Evolutionary conservation across 2,797 vertebrate species (phyloP).

Genomic region (Periparus ater): DNA sequence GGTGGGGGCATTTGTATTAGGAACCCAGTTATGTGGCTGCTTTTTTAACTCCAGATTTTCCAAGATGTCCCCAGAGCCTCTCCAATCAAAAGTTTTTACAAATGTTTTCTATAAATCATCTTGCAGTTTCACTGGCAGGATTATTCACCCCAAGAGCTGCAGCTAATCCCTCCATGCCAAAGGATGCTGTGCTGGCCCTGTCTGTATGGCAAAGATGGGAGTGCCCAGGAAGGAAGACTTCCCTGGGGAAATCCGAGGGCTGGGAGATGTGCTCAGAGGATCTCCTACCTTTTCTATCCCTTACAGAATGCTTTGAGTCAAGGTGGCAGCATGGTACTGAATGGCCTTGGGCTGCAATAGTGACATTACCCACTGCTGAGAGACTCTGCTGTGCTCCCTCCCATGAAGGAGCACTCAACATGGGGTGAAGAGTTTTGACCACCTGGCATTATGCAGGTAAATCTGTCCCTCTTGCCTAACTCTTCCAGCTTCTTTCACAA

Average conservation of each 20-base stretch:
- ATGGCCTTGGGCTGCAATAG: neutral
- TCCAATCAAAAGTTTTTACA: neutral
- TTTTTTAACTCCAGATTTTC: neutral
- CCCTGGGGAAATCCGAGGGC: neutral
- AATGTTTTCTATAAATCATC: neutral
- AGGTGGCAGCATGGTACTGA: neutral
- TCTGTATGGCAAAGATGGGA: neutral
- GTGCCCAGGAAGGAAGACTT: neutral
- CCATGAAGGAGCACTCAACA: neutral
- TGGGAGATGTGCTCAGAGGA: neutral
- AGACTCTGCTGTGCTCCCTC: accelerated
- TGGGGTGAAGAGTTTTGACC: neutral
- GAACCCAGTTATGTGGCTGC: neutral
- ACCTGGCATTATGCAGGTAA: neutral
- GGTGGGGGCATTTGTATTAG: neutral
- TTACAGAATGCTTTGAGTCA: neutral
- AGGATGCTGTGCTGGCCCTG: neutral
- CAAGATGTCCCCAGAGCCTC: neutral
- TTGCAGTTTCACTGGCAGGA: neutral
- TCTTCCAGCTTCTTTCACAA: neutral
- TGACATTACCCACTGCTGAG: accelerated
- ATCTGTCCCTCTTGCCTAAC: neutral
- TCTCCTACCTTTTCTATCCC: neutral
- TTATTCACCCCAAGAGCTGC: neutral
- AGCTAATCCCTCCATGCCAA: neutral